These are phyloP conservation scores for Microchrysa polita DNA, from an alignment of 2,888 invertebrate species.

Conservation along the genomic window DNA sequence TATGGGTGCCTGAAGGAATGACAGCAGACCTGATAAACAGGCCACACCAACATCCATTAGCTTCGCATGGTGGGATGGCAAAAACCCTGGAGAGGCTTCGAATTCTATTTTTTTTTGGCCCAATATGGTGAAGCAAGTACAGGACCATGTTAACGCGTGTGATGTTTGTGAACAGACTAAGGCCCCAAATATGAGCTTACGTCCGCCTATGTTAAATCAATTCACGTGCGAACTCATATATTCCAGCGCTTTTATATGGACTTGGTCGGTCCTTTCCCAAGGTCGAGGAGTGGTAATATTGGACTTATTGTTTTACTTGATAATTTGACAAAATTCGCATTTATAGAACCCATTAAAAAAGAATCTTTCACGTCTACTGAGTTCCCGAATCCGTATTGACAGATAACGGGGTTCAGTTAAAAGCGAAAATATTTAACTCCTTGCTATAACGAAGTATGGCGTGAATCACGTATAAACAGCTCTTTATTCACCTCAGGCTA, in stretches of 20 bases:
- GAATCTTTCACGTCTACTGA: slow-evolving; percentile 52
- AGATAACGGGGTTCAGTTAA: slow-evolving; percentile 53
- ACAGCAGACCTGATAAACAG: background rate
- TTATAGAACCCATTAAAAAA: background rate
- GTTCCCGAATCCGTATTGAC: slow-evolving; percentile 49
- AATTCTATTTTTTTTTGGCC: slow-evolving; percentile 11
- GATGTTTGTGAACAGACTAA: slow-evolving; percentile 3
- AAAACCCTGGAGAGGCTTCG: background rate
- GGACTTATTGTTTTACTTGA: background rate
- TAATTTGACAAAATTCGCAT: too few relatives aligned
- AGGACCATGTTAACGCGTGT: background rate
- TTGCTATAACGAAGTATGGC: slow-evolving; percentile 46
- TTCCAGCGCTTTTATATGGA: slow-evolving; percentile 5
- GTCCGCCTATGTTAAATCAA: background rate
- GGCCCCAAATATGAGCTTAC: background rate
- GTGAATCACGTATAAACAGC: slow-evolving; percentile 47
- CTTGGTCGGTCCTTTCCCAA: background rate
- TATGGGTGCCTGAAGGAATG: background rate
- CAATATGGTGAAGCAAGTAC: slow-evolving; percentile 3
- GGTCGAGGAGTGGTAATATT: slow-evolving; percentile 5
- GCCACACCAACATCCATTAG: background rate
- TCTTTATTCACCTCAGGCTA: slow-evolving; percentile 52
- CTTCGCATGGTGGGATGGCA: background rate
- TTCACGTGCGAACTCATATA: background rate
- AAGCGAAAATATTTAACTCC: slow-evolving; percentile 35